A percentile compares a stretch with the other conserved stretches of the same genome.
Evolutionary conservation across 1,140 invertebrate genomes (phyloP).

Genomic region (Ips nitidus): DNA sequence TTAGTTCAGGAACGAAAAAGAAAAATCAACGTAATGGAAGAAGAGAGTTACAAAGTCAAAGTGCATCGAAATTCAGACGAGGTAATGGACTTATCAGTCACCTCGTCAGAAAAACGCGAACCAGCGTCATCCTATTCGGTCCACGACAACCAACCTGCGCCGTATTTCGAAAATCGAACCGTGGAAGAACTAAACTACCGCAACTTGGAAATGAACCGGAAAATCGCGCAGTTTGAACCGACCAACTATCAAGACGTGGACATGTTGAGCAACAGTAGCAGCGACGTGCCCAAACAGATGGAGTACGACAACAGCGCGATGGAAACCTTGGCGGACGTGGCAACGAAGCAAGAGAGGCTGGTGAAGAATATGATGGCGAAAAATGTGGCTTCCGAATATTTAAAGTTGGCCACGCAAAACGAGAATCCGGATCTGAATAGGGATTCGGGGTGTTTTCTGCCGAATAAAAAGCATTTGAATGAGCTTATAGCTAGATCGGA

Average conservation of each 20-base stretch:
- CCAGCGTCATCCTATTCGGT: background rate
- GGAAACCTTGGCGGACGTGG: conserved; percentile 53
- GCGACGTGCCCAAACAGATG: conserved; percentile 20
- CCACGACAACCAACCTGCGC: background rate
- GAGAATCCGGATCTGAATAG: conserved; percentile 39
- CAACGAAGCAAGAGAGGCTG: conserved; percentile 52
- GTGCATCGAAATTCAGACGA: conserved; percentile 40
- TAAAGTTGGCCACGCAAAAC: conserved; percentile 61
- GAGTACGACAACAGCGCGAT: conserved; percentile 53
- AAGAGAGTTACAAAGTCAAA: conserved; percentile 34
- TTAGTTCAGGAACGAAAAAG: conserved; percentile 39
- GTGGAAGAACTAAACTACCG: conserved; percentile 16
- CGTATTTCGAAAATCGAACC: background rate
- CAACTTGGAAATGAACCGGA: conserved; percentile 11
- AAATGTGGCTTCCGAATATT: conserved; percentile 62
- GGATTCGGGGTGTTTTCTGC: conserved; percentile 31
- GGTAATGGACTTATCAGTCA: conserved; percentile 46
- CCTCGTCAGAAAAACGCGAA: conserved; percentile 20
- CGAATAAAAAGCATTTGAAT: conserved; percentile 42
- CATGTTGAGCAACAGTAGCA: conserved; percentile 28
- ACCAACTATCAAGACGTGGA: conserved; percentile 21
- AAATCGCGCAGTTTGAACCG: background rate
- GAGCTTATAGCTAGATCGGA: conserved; percentile 50
- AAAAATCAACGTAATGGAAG: conserved; percentile 36
- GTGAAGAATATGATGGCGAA: conserved; percentile 56